Evolutionary conservation across 1,140 invertebrate species (phyloP), one percentile per base, ranked within the genome.

Genomic region (Neodiprion lecontei): DNA sequence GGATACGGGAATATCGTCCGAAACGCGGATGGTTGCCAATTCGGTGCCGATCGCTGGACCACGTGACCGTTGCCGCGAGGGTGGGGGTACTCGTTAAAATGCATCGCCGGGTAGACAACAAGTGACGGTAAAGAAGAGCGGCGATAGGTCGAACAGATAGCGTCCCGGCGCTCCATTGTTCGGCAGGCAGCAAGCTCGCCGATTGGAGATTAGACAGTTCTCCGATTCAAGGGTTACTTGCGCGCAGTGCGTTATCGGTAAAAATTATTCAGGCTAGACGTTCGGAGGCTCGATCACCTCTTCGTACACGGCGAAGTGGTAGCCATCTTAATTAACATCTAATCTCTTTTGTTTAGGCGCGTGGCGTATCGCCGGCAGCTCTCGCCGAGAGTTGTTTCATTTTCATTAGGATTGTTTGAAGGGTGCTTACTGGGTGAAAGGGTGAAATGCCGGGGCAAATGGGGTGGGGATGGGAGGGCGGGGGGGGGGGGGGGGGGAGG

Each of bases 311-410:
- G 12, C 17, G 7, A 47, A 21, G 21, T 14, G 40, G 40, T 47
- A 69, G 67, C 40, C 67, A 69, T 69, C 67, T 69, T 69, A 69
- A 69, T 69, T 69, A 69, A 69, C 67, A 69, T 69, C 67, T 69
- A 10, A 69, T 69, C 67, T 69, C 67, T 69, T 69, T 69, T 69
- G 67, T 69, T 69, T 21, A 21, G 67, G 40, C 67, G 67, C 67
- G 67, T 69, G 67, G 67, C 67, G 67, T 69, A 69, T 69, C 67
- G 67, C 67, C 67, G 23, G 14, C 21, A 23, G 12, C 3, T 11
- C 11, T 23, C 21, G 67, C 8, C 7, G 10, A 14, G 12, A 11
- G 67, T 21, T 69, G 67, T 69, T 69, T 69, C 67, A 69, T 69
- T 69, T 69, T 69, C 67, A 69, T 69, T 69, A 69, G 67, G 40